Evolutionary conservation across 1,140 invertebrate genomes (phyloP), one percentile per base, ranked within the genome.

Genomic region (Anoplophora glabripennis): DNA sequence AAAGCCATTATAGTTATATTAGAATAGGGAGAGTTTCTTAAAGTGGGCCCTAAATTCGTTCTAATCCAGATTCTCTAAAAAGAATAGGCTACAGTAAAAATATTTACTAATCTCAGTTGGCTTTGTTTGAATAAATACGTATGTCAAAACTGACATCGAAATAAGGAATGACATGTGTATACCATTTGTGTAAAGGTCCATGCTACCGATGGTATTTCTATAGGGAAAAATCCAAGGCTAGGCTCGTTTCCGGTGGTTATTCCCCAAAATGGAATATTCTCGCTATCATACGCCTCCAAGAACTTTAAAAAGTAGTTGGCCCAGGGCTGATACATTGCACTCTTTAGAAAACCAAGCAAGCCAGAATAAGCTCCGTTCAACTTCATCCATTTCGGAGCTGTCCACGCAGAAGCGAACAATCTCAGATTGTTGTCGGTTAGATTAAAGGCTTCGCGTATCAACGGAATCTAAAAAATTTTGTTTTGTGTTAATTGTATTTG

Each of bases 341-440:
- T 73, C 62, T 84, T 84, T 0, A 97, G 71, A 35, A 71, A 72
- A 35, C 80, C 82, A 67, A 68, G 81, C 65, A 69, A 74, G 10
- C 84, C 84, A 5, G 76, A 77, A 68, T 81, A 84, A 47, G 73
- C 75, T 17, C 87, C 78, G 67, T 89, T 92, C 0, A 85, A 89
- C 77, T 98, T 98, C 94, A 98, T 97, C 94, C 94, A 98, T 7
- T 79, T 75, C 0, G 95, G 95, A 0, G 94, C 83, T 53, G 86
- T 88, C 95, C 95, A 97, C 0, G 91, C 83, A n/a, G 86, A 82
- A 0, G 82, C 62, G 38, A 71, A 53, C 8, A 72, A 40, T 48
- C 65, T 52, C 14, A 72, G 86, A 61, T 47, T 75, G 63, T 42
- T 75, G 65, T 53, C 18, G 33, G 46, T 52, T 11, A 61, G 44